Conservation (phyloP, 2,797 vertebrate genomes). For the Poeciliopsis gracilis region DNA sequence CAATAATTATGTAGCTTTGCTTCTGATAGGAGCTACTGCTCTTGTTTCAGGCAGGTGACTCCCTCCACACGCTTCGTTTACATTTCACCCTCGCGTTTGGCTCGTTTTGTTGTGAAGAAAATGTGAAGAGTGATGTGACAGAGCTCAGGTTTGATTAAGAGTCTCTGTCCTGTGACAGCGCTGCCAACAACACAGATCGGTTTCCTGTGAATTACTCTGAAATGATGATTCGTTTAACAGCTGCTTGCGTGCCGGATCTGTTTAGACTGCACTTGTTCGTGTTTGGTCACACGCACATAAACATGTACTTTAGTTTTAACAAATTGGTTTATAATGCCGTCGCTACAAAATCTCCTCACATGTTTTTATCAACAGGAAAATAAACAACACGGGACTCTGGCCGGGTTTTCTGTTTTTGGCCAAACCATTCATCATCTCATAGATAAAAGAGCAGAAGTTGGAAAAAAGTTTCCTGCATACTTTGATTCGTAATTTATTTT, state of each 20-base stretch:
- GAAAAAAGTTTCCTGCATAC: not conserved
- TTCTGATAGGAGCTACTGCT: constrained; percentile 50
- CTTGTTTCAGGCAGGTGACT: constrained; percentile 46
- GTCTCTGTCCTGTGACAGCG: constrained; percentile 64
- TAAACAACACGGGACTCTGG: not conserved
- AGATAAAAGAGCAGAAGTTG: not conserved
- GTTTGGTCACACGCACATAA: not conserved
- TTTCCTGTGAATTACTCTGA: constrained; percentile 62
- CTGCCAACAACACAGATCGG: constrained; percentile 53
- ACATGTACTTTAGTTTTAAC: not conserved
- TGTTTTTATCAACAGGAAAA: not conserved
- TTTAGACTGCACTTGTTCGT: not conserved
- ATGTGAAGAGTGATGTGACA: constrained; percentile 50
- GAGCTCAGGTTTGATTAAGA: constrained; percentile 74
- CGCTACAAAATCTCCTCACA: not conserved
- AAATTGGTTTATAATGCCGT: not conserved
- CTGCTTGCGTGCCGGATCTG: constrained; percentile 4
- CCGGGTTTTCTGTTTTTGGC: not conserved
- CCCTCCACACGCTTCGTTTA: constrained; percentile 11
- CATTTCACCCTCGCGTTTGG: constrained; percentile 29
- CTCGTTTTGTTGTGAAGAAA: constrained; percentile 40
- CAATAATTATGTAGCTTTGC: constrained; percentile 66
- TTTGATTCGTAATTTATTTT: not conserved
- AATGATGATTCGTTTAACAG: constrained; percentile 61
- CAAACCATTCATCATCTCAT: not conserved